These are phyloP conservation scores for Mareca penelope DNA, from an alignment of 2,797 vertebrate species.

Conservation along the genomic window DNA sequence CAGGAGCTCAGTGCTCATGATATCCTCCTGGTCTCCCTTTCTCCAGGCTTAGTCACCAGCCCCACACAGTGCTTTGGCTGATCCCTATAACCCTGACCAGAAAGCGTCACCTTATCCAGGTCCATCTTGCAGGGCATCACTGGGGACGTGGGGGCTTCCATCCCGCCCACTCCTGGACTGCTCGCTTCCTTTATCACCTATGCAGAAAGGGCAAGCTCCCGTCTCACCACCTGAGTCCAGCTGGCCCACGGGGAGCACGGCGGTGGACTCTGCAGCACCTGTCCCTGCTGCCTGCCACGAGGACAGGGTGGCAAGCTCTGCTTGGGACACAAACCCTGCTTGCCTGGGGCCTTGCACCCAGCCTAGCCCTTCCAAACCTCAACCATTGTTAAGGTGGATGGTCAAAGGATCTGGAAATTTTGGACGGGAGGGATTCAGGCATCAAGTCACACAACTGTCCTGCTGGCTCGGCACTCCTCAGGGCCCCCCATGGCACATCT, in stretches of 20 bases:
- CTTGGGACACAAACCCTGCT: rapidly evolving
- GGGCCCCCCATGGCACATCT: neutral
- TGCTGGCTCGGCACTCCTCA: neutral
- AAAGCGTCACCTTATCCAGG: constrained; percentile 88
- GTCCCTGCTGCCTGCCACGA: neutral
- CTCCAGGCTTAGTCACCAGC: rapidly evolving
- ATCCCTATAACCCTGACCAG: neutral
- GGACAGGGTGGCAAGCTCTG: neutral
- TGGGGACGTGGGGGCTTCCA: constrained; percentile 86
- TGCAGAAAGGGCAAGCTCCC: neutral
- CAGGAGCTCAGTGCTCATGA: neutral
- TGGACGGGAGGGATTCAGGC: neutral
- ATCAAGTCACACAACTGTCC: rapidly evolving
- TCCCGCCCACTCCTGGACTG: constrained; percentile 75
- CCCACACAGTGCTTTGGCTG: rapidly evolving
- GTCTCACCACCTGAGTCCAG: rapidly evolving
- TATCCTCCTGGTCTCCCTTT: rapidly evolving
- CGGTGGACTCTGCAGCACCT: neutral
- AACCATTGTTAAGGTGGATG: neutral
- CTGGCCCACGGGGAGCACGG: neutral
- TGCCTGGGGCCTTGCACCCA: neutral
- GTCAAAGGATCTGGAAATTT: neutral
- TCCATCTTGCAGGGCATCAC: constrained; percentile 89
- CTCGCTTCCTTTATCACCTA: constrained; percentile 93
- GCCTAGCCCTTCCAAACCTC: neutral